Evolutionary conservation across 2,113 vertebrate species (phyloP).

Genomic region (Thamnophis sirtalis): DNA sequence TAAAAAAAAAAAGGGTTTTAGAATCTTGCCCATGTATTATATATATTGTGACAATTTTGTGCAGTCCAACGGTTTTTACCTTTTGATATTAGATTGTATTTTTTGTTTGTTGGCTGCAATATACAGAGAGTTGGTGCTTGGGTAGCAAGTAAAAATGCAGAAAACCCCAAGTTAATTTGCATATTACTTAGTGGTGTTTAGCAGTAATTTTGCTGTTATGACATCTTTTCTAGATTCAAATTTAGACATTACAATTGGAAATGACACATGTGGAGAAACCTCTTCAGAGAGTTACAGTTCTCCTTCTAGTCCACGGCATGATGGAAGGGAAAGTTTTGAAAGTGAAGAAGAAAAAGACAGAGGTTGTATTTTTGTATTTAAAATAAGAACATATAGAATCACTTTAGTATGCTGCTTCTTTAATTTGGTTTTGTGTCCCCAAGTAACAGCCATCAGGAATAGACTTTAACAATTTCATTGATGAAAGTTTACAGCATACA

Average conservation of each 20-base stretch:
- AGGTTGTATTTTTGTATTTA: conserved; percentile 71
- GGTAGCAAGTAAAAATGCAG: not conserved
- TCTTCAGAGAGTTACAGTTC: conserved; percentile 95
- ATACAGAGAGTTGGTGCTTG: not conserved
- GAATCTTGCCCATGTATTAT: not conserved
- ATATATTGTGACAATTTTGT: not conserved
- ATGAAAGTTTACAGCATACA: not conserved
- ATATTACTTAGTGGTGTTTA: not conserved
- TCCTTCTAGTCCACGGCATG: conserved; percentile 86
- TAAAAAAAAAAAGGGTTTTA: not conserved
- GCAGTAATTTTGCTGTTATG: conserved; percentile 31
- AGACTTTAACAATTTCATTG: not conserved
- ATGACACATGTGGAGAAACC: conserved; percentile 85
- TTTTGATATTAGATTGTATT: not conserved
- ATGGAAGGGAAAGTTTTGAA: conserved; percentile 86
- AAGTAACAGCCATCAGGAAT: not conserved
- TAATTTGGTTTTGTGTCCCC: conserved; percentile 8
- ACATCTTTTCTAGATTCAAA: conserved; percentile 72
- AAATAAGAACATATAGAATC: conserved; percentile 8
- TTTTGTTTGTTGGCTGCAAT: not conserved
- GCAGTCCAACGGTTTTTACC: not conserved
- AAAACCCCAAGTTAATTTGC: not conserved
- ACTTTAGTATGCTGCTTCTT: not conserved
- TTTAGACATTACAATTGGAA: conserved; percentile 78
- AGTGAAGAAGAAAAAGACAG: conserved; percentile 93